Percentiles rank a stretch among this genome's conserved stretches.
Conservation (phyloP, 2,797 vertebrate species). For the Helostoma temminkii region DNA sequence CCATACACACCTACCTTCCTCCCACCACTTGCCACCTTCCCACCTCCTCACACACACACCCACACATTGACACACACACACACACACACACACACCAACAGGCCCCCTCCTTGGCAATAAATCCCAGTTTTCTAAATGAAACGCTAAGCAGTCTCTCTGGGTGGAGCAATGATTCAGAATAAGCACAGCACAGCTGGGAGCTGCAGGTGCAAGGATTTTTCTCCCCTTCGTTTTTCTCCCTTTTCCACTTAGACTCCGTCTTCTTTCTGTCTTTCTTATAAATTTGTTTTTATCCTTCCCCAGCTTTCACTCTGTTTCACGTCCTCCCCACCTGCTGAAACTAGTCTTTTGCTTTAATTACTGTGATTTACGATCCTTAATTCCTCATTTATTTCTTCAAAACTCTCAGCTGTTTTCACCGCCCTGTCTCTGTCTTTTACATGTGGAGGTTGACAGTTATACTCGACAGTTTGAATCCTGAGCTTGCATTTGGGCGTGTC, state of each 20-base stretch:
- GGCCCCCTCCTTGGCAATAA: constrained; percentile 61
- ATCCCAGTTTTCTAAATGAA: constrained; percentile 79
- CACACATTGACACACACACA: not conserved
- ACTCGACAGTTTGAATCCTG: constrained; percentile 43
- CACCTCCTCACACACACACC: constrained; percentile 8
- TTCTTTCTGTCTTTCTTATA: constrained; percentile 17
- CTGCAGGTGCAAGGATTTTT: constrained; percentile 69
- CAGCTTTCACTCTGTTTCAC: not conserved
- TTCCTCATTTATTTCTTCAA: constrained; percentile 45
- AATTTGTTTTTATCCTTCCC: constrained; percentile 1
- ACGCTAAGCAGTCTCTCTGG: constrained; percentile 65
- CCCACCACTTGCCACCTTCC: constrained; percentile 6
- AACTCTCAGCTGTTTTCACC: constrained; percentile 15
- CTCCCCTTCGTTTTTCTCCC: constrained; percentile 18
- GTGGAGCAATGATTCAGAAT: constrained; percentile 76
- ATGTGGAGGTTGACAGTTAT: constrained; percentile 34
- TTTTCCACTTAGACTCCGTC: constrained; percentile 28
- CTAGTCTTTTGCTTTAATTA: constrained; percentile 51
- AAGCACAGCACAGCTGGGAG: constrained; percentile 71
- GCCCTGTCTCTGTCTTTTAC: not conserved
- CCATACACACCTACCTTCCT: constrained; percentile 39
- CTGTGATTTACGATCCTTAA: constrained; percentile 57
- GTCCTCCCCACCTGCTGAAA: not conserved
- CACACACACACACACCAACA: constrained; percentile 8
- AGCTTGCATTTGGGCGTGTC: constrained; percentile 46